Base-by-base conservation (phyloP, 2,797 vertebrate genomes). In the Threskiornis aethiopicus region DNA sequence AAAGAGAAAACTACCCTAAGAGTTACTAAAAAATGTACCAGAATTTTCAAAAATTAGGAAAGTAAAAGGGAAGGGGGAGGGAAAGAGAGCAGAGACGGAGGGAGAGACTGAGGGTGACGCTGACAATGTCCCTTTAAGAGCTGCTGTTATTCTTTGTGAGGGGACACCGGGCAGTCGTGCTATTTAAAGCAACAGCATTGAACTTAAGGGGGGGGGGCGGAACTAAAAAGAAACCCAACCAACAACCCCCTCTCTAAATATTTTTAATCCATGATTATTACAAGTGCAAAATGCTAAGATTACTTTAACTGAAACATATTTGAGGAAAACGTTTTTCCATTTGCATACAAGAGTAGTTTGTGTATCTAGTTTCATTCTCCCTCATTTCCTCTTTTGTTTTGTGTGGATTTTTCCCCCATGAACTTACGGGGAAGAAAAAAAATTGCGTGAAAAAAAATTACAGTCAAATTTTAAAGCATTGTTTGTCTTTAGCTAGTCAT, bases 371-470 rank as follows among this genome's bases (percentile, higher is more conserved):
- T 90, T 93, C 93, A 72, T 77, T 92, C 84, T 89, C 87, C 64
- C 82, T 96, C 84, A 92, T 87, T 97, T 95, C 94, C 96, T 95
- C 93, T 97, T 96, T 90, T 94, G 51, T 93, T 96, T 82, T 87
- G 55, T 64, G 67, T 75, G 90, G 64, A 87, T 80, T 90, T 61
- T 29, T 13, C 62, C 65, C 66, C 66, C 5, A 1, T 31, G 47
- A 84, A 75, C 39, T 89, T 57, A 87, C 37, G 78, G 8, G 41
- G 61, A 67, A 82, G 39, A 33, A 85, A 89, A 84, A 83, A 88
- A 65, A 4, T 2, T 5, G 8, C 24, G 31, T 9, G 41, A 4
- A 58, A 49, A 88, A 41, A 87, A 51, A 12, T 8, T 9, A 75
- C 49, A 69, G 49, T 79, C 8, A 1, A 44, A 89, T 94, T 69